Evolutionary conservation across 2,797 vertebrate species (phyloP).

Genomic region (Myotis daubentonii): DNA sequence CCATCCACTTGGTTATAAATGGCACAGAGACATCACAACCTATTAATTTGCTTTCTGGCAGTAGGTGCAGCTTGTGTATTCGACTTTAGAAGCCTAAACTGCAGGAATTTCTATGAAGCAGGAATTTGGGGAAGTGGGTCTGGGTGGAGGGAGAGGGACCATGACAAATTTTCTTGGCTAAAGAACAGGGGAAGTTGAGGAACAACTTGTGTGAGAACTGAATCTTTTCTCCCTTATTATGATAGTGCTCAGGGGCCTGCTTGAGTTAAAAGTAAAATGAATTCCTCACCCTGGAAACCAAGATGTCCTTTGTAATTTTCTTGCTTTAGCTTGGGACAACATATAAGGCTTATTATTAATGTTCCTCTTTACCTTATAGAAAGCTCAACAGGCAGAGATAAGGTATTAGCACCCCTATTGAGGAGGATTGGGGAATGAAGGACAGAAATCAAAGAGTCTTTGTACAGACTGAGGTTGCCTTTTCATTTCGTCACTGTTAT

Average conservation of each 20-base stretch:
- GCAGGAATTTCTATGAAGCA: background rate
- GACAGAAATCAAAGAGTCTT: background rate
- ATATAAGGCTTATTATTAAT: constrained; percentile 12
- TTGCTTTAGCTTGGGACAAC: background rate
- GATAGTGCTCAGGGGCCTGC: constrained; percentile 14
- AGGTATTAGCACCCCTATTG: background rate
- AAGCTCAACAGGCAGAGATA: constrained; percentile 3
- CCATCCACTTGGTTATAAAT: background rate
- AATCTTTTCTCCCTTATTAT: constrained; percentile 12
- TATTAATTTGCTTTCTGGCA: background rate
- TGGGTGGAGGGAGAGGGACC: background rate
- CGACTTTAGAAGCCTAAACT: background rate
- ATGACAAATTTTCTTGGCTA: constrained; percentile 3
- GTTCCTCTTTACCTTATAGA: constrained; percentile 37
- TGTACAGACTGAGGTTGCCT: background rate
- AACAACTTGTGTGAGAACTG: constrained; percentile 2
- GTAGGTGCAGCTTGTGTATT: background rate
- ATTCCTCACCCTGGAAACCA: constrained; percentile 20
- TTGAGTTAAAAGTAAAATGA: constrained; percentile 59
- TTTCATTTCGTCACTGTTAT: constrained; percentile 34
- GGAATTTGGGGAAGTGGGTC: background rate
- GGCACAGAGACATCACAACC: background rate
- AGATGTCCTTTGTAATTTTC: constrained; percentile 35
- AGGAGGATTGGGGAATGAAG: background rate
- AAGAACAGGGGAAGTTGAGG: background rate